Conservation (phyloP, 1,140 invertebrate species). For the Myzus persicae region DNA sequence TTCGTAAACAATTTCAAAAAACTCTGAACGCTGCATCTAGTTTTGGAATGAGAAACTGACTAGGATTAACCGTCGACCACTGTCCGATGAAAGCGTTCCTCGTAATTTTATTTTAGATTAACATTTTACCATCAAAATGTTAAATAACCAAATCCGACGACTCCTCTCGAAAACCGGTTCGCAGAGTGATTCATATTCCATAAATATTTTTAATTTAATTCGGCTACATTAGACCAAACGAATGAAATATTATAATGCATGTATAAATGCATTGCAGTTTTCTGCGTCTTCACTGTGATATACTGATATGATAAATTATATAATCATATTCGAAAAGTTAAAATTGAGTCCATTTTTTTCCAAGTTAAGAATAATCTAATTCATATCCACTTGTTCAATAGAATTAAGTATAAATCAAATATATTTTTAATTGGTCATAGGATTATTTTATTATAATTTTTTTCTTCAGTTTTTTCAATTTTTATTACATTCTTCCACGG, state of each 20-base stretch:
- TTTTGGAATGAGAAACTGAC: slow-evolving; percentile 2
- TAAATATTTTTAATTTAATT: background rate
- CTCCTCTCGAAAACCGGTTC: background rate
- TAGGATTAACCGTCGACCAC: background rate
- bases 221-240: no score
- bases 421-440: background rate
- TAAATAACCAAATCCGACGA: background rate
- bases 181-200: background rate
- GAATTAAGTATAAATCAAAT: no score
- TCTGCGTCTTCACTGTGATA: background rate
- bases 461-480: background rate
- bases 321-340: background rate
- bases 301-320: background rate
- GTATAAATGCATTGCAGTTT: background rate
- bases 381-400: no score
- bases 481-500: background rate
- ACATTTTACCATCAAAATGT: background rate
- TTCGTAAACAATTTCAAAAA: background rate
- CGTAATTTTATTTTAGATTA: background rate
- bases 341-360: no score
- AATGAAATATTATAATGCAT: background rate
- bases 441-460: no score
- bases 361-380: no score
- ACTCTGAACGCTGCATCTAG: background rate
- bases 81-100: background rate